Evolutionary conservation across 1,140 invertebrate genomes (phyloP).

Genomic region (Hetaerina americana): DNA sequence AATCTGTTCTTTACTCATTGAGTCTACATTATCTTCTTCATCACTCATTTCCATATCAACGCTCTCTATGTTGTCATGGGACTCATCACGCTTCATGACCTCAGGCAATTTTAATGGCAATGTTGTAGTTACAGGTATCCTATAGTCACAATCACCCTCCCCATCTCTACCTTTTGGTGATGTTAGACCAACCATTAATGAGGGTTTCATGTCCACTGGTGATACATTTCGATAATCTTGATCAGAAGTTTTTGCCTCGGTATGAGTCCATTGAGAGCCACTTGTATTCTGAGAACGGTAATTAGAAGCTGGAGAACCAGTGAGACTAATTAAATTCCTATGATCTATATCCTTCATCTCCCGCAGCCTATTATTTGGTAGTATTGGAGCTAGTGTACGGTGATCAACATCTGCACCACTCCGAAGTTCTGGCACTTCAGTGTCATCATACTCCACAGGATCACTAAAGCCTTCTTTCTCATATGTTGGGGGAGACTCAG

Average conservation of each 20-base stretch:
- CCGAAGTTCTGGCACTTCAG: slow-evolving; percentile 13
- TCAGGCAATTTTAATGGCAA: neutral
- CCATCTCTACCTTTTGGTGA: neutral
- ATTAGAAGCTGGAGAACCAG: slow-evolving; percentile 40
- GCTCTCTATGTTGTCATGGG: neutral
- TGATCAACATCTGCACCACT: slow-evolving; percentile 14
- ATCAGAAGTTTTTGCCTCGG: neutral
- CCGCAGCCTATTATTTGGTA: slow-evolving; percentile 3
- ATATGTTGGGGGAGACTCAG: slow-evolving; percentile 49
- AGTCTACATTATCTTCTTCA: neutral
- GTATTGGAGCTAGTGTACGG: slow-evolving; percentile 11
- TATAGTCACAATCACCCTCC: neutral
- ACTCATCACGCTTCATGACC: neutral
- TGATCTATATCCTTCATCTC: slow-evolving; percentile 24
- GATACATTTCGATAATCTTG: neutral
- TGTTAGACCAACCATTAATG: neutral
- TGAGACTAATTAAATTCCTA: slow-evolving; percentile 68
- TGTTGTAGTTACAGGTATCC: neutral
- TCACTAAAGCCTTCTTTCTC: slow-evolving; percentile 39
- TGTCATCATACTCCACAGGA: slow-evolving; percentile 43
- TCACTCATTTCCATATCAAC: neutral
- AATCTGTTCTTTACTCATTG: neutral
- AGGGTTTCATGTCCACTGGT: no score
- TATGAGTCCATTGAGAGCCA: neutral
- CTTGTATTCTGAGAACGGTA: neutral